These are phyloP conservation scores for Halisarca cf. caerulea DNA, from an alignment of 37 sponge, comb jelly and placozoan species.

Conservation along the genomic window DNA sequence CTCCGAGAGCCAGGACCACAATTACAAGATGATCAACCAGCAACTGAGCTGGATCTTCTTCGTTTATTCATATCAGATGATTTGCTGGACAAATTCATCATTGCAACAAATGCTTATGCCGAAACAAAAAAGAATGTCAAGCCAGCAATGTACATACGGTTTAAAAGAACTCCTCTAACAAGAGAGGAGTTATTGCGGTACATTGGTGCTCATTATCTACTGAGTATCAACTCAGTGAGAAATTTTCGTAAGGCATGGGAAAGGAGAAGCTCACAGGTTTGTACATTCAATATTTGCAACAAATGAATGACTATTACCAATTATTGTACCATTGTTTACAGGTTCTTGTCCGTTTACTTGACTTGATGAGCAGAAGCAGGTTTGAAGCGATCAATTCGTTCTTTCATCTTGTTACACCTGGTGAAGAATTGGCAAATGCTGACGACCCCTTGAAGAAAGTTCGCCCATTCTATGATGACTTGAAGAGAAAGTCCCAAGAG, in stretches of 20 bases:
- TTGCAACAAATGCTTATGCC: slow-evolving; percentile 13
- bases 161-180: not conserved
- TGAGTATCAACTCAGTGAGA: not conserved
- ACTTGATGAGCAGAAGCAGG: not conserved
- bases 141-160: not conserved
- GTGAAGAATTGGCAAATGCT: no score
- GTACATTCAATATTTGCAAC: no score
- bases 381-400: no score
- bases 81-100: not conserved
- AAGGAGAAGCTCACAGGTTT: not conserved
- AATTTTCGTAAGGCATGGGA: slow-evolving; percentile 18
- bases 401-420: no score
- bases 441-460: no score
- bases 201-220: not conserved
- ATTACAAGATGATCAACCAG: not conserved
- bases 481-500: slow-evolving; percentile 1
- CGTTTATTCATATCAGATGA: slow-evolving; percentile 7
- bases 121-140: not conserved
- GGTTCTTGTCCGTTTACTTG: not conserved
- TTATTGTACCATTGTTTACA: no score
- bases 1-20: slow-evolving; percentile 6
- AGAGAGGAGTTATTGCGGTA: not conserved
- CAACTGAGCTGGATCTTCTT: not conserved
- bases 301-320: no score
- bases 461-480: slow-evolving; percentile 3